Percentiles rank a stretch among this genome's conserved stretches.
phyloP scores from a whole-genome alignment of 2,113 vertebrate species.

The Mola mola region DNA sequence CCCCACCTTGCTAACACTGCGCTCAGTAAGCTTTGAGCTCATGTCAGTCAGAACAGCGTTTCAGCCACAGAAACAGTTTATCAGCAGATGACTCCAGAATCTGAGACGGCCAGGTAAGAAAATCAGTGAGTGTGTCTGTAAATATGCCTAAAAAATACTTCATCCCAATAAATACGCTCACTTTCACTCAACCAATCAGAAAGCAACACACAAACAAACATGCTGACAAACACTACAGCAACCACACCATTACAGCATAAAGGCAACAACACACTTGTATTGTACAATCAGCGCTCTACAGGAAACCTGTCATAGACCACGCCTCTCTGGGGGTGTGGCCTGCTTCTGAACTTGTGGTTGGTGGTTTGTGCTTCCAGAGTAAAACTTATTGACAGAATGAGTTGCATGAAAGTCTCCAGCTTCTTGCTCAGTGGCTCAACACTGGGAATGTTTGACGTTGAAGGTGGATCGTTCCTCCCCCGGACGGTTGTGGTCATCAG shows the following conservation, averaged over 20 bases:
- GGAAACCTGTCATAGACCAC: background rate
- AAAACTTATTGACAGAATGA: background rate
- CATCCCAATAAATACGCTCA: conserved; percentile 29
- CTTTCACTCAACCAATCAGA: conserved; percentile 49
- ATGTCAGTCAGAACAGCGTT: no score
- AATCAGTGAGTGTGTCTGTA: conserved; percentile 14
- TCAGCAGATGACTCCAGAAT: no score
- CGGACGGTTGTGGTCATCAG: no score
- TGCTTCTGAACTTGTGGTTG: background rate
- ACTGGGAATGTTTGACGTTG: background rate
- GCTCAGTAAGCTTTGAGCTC: no score
- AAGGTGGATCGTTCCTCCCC: background rate
- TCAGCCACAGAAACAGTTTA: no score
- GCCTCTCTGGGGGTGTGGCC: background rate
- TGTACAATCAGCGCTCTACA: conserved; percentile 26
- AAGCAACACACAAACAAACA: conserved; percentile 51
- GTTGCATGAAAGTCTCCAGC: conserved; percentile 24
- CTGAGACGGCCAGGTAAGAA: background rate
- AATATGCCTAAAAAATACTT: conserved; percentile 26
- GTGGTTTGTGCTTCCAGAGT: conserved; percentile 26
- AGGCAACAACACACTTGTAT: conserved; percentile 41
- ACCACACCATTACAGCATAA: conserved; percentile 41
- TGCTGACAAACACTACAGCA: conserved; percentile 60
- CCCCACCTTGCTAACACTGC: no score
- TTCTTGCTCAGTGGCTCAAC: conserved; percentile 6